Conservation (phyloP, 2,113 vertebrate species). For the Psettodes erumei region DNA sequence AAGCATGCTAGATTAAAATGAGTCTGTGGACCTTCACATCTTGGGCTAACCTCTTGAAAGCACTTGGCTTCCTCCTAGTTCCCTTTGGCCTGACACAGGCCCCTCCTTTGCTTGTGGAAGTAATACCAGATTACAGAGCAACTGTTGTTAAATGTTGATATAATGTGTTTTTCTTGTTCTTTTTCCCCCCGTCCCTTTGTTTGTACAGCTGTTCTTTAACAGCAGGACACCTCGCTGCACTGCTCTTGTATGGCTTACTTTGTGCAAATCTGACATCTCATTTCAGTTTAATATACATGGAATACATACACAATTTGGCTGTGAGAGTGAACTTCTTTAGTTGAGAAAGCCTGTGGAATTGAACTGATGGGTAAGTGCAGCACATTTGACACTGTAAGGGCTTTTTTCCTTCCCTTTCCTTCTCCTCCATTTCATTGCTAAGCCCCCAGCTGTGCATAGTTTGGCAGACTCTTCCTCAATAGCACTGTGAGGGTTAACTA, state of each 20-base stretch:
- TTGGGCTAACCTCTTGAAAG: slow-evolving; percentile 73
- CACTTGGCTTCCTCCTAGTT: slow-evolving; percentile 75
- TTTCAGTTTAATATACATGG: slow-evolving; percentile 79
- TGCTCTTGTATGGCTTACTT: slow-evolving; percentile 76
- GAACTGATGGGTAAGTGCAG: slow-evolving; percentile 12
- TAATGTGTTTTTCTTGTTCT: slow-evolving; percentile 84
- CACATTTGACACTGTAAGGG: slow-evolving; percentile 21
- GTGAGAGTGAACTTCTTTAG: slow-evolving; percentile 27
- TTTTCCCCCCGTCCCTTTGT: slow-evolving; percentile 72
- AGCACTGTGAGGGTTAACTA: slow-evolving; percentile 75
- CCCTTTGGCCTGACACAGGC: slow-evolving; percentile 74
- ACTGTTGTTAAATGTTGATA: slow-evolving; percentile 86
- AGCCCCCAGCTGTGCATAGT: slow-evolving; percentile 40
- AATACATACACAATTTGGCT: slow-evolving; percentile 65
- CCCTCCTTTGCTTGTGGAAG: slow-evolving; percentile 83
- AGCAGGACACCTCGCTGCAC: slow-evolving; percentile 75
- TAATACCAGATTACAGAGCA: slow-evolving; percentile 87
- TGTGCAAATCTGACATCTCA: slow-evolving; percentile 79
- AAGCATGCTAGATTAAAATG: slow-evolving; percentile 76
- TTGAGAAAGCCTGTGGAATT: slow-evolving; percentile 25
- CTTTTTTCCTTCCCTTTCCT: slow-evolving; percentile 16
- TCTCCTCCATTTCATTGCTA: slow-evolving; percentile 7
- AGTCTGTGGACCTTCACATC: slow-evolving; percentile 75
- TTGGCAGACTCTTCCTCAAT: slow-evolving; percentile 35
- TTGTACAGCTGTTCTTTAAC: slow-evolving; percentile 85